Evolutionary conservation across 2,888 invertebrate species (phyloP), one percentile per base, ranked within the genome.

Genomic region (Gerris lacustris): DNA sequence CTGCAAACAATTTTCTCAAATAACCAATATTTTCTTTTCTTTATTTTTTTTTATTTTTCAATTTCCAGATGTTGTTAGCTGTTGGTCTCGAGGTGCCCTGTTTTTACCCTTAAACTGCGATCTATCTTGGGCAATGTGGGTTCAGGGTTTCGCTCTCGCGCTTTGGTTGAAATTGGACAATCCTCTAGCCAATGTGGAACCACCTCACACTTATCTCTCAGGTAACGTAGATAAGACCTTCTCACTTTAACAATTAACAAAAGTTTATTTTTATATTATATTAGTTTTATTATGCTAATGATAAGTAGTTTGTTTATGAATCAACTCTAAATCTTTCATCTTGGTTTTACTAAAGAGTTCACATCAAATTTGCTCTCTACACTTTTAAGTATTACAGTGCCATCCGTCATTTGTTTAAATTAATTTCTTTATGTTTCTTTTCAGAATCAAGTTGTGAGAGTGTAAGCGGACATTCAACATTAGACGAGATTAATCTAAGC

Each of bases 41-140:
- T 31, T 1, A 31, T 31, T 31, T 31, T 2, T 31, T 31, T 31
- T n/a, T n/a, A n/a, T n/a, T 31, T 31, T 31, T 4, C 1, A 31
- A 2, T 64, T 9, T 69, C 1, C 62, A 71, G 71, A 68, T 31
- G 47, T 69, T 44, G 44, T 66, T 66, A 76, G 76, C 18, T 75
- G 77, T 45, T 78, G 78, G 78, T 75, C 76, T 0, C 70, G 76
- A 67, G 74, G 75, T 71, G 84, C 83, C 72, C 76, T 80, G 71
- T 76, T 77, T 68, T 71, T 80, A 6, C 78, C 79, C 6, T 73
- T 79, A 63, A 77, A 77, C 62, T 73, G 76, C 79, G 83, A 83
- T 76, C 81, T 83, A 75, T 83, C 83, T 74, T 88, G 87, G 87
- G 84, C 85, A 73, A 82, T 86, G 72, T 87, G 87, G 86, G 74